Base-by-base conservation (phyloP, 1,140 invertebrate genomes). In the Calycopis cecrops region DNA sequence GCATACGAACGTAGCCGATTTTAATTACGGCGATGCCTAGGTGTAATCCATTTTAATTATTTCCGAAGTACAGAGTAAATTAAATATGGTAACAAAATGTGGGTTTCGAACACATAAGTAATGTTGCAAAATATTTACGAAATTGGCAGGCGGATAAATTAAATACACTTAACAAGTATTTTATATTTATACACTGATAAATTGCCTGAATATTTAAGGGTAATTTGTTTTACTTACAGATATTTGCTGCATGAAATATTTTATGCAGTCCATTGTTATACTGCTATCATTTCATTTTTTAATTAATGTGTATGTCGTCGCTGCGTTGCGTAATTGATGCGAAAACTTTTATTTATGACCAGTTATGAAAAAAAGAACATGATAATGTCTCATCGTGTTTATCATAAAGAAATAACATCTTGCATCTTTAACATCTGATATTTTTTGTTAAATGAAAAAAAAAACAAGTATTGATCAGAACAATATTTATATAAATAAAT, bases 11-110 rank as follows among this genome's bases (percentile, higher is more conserved):
- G 14, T 51, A 10, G 33, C 42, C 16, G 34, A 51, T 51, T 51
- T 51, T 35, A 34, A 51, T 51, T 51, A 51, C 49, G 17, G 34
- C 17, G 11, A 51, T 37, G 49, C 34, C 16, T 14, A 35, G 7
- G 10, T 18, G 49, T 51, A 18, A 51, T 51, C 49, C 49, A 51
- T 51, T 37, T 51, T 51, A 51, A 51, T 51, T 51, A 51, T 44
- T 44, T 44, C 40, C 12, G 7, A 44, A 44, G 40, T 16, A 14
- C 14, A 12, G 40, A 17, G 14, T 44, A 44, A 44, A 44, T 16
- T 44, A 44, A 44, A 44, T 16, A 44, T 44, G 40, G 40, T 17
- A 9, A n/a, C 35, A 28, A 28, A 28, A n/a, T 37, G 40, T 44
- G 40, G 40, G 17, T 40, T 40, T n/a, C 12, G 21, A 37, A 44